Percentiles rank a stretch among this genome's conserved stretches.
Evolutionary conservation across 2,888 invertebrate species (phyloP).

Genomic region (Thecocarcelia acutangulata): DNA sequence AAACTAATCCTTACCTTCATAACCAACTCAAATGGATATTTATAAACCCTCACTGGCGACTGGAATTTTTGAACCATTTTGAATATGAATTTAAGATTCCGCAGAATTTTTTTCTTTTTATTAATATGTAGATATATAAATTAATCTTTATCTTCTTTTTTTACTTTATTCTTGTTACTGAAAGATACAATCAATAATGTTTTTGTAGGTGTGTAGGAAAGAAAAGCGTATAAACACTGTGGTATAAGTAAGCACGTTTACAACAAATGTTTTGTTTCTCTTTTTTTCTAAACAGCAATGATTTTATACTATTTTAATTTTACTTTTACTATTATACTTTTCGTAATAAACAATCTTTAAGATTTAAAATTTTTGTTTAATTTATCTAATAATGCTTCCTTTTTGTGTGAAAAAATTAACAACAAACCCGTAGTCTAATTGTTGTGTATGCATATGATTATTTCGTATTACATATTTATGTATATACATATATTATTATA

Average conservation of each 20-base stretch:
- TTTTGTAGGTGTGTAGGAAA: slow-evolving; percentile 3
- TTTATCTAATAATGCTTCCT: neutral
- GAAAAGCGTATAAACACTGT: slow-evolving; percentile 28
- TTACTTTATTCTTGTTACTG: slow-evolving; percentile 7
- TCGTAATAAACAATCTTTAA: no score
- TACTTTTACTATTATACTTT: neutral
- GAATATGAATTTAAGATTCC: slow-evolving; percentile 15
- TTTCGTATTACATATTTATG: no score
- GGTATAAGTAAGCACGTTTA: slow-evolving; percentile 36
- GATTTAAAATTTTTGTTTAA: neutral
- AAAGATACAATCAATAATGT: slow-evolving; percentile 58
- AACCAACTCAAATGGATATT: slow-evolving; percentile 96
- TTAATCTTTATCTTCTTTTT: slow-evolving; percentile 15
- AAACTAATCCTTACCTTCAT: slow-evolving; percentile 90
- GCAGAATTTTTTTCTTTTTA: neutral
- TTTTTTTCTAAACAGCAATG: slow-evolving; percentile 22
- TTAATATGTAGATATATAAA: no score
- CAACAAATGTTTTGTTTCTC: slow-evolving; percentile 3
- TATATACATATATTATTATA: no score
- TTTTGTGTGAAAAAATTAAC: slow-evolving; percentile 9
- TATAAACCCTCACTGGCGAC: slow-evolving; percentile 96
- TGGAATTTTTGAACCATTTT: slow-evolving; percentile 97
- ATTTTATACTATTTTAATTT: slow-evolving; percentile 6
- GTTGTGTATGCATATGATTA: no score
- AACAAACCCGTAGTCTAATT: no score